A percentile compares a stretch with the other conserved stretches of the same genome.
phyloP scores from a whole-genome alignment of 1,140 invertebrate species.

The Antheraea pernyi region DNA sequence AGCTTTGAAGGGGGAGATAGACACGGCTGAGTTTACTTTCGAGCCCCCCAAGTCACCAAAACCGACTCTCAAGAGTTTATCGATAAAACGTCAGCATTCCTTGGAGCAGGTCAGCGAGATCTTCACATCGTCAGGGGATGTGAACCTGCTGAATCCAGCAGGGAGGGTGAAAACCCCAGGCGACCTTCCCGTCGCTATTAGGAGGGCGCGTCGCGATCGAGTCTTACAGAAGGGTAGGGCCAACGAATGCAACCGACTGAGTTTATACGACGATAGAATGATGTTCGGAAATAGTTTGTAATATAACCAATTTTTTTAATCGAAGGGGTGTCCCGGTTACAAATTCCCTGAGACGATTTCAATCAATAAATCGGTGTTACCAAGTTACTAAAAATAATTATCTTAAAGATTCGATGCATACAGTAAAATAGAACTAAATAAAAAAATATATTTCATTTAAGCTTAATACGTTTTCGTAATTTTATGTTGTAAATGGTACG shows the following conservation, averaged over 20 bases:
- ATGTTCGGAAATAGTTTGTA: constrained; percentile 83
- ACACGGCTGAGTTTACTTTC: constrained; percentile 45
- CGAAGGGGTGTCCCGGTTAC: no score
- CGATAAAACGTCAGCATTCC: constrained; percentile 80
- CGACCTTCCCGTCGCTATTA: constrained; percentile 87
- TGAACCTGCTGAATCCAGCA: constrained; percentile 85
- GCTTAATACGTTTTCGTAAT: no score
- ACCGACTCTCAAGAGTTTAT: constrained; percentile 52
- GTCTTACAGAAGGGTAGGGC: constrained; percentile 63
- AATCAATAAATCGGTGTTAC: no score
- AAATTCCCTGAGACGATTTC: no score
- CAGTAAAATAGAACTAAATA: no score
- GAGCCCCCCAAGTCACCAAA: constrained; percentile 47
- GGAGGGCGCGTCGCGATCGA: constrained; percentile 81
- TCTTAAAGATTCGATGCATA: no score
- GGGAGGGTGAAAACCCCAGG: constrained; percentile 90
- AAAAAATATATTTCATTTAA: no score
- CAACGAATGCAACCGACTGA: constrained; percentile 82
- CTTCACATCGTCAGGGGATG: constrained; percentile 80
- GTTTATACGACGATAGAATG: constrained; percentile 92
- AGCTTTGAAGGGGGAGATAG: constrained; percentile 61
- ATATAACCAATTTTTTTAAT: neutral
- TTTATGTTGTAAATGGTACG: no score
- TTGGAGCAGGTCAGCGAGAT: constrained; percentile 86
- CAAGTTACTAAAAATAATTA: no score